phyloP scores from a whole-genome alignment of 1,140 invertebrate genomes.

The Adoxophyes honmai region DNA sequence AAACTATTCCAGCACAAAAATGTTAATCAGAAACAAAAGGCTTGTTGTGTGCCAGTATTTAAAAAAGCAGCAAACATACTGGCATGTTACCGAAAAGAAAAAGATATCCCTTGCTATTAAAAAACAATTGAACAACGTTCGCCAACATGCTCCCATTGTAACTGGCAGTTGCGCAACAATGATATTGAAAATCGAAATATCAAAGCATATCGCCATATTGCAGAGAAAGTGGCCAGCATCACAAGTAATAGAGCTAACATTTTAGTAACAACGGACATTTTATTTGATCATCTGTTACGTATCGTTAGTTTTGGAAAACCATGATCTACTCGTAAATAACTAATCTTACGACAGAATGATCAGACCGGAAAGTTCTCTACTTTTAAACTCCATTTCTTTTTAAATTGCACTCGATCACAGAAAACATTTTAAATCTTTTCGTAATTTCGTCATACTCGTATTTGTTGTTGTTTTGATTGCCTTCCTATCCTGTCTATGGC shows the following conservation, averaged over 20 bases:
- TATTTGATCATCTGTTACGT: slow-evolving; percentile 11
- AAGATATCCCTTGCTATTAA: background rate
- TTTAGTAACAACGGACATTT: background rate
- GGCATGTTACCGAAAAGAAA: background rate
- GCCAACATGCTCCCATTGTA: background rate
- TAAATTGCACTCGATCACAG: no score
- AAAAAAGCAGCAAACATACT: no score
- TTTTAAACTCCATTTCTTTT: no score
- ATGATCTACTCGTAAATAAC: background rate
- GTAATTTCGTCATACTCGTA: no score
- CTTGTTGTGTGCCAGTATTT: no score
- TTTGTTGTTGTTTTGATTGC: no score
- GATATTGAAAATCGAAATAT: slow-evolving; percentile 15
- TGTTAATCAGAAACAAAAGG: no score
- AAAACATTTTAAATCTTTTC: no score
- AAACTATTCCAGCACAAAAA: no score
- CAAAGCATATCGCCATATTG: slow-evolving; percentile 14
- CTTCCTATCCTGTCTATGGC: no score
- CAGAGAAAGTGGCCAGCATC: slow-evolving; percentile 4
- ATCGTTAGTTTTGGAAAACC: slow-evolving; percentile 2
- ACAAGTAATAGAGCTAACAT: background rate
- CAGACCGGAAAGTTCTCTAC: no score
- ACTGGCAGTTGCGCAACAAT: slow-evolving; percentile 10
- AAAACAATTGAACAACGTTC: slow-evolving; percentile 1
- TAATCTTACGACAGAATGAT: no score